Percentiles rank a stretch among this genome's conserved stretches.
phyloP scores from a whole-genome alignment of 2,113 vertebrate species.

The Spea multiplicata region DNA sequence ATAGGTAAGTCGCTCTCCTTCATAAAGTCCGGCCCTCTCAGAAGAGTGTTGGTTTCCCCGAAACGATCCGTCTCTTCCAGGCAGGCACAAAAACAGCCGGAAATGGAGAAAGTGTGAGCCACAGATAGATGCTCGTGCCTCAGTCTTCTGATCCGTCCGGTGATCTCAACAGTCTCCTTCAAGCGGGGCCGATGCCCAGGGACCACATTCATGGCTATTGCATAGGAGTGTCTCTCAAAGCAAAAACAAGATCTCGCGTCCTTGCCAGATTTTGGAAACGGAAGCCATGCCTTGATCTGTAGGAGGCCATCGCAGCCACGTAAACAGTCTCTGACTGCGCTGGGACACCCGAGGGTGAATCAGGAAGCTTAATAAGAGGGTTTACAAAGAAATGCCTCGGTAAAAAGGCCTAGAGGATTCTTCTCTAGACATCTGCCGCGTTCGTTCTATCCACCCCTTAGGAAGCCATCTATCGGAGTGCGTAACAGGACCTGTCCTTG shows the following conservation, averaged over 20 bases:
- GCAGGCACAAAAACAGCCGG: not conserved
- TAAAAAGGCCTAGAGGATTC: not conserved
- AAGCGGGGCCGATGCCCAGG: not conserved
- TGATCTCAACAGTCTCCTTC: not conserved
- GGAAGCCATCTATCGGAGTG: constrained; percentile 30
- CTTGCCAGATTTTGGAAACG: not conserved
- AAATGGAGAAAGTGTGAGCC: not conserved
- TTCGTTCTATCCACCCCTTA: not conserved
- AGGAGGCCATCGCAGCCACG: constrained; percentile 9
- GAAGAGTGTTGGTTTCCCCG: constrained; percentile 5
- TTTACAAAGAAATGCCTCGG: not conserved
- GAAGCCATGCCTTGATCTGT: not conserved
- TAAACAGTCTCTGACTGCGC: not conserved
- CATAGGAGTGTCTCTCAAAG: constrained; percentile 36
- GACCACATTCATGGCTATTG: constrained; percentile 22
- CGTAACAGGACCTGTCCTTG: constrained; percentile 1
- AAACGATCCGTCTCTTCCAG: not conserved
- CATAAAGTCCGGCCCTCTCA: constrained; percentile 36
- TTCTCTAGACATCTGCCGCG: constrained; percentile 9
- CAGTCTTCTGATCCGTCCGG: not conserved
- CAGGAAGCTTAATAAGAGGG: not conserved
- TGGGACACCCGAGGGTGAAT: not conserved
- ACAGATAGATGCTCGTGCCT: not conserved
- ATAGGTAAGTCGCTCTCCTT: constrained; percentile 8
- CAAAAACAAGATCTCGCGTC: not conserved